These are phyloP conservation scores for Corythornis madagascariensis DNA, from an alignment of 2,113 vertebrate genomes.

Conservation along the genomic window DNA sequence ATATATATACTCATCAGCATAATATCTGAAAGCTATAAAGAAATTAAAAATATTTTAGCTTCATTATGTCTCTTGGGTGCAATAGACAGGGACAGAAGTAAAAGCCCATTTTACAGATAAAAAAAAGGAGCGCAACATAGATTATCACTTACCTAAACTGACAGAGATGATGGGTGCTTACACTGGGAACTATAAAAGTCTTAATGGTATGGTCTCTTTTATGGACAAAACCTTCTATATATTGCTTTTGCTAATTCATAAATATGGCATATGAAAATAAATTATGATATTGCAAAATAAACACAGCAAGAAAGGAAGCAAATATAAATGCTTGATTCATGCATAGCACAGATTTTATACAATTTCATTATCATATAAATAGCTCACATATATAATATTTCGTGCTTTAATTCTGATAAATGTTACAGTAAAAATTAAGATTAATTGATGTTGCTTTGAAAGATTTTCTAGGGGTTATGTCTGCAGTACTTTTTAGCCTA, in stretches of 20 bases:
- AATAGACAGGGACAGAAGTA: neutral
- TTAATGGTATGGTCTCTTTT: conserved; percentile 25
- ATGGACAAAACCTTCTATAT: conserved; percentile 30
- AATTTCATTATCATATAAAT: conserved; percentile 82
- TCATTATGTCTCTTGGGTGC: neutral
- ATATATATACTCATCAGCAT: neutral
- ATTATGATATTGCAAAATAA: conserved; percentile 69
- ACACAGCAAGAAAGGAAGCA: conserved; percentile 60
- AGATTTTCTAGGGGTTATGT: conserved; percentile 64
- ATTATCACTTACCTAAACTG: neutral
- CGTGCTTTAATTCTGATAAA: conserved; percentile 76
- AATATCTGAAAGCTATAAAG: neutral
- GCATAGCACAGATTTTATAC: conserved; percentile 67
- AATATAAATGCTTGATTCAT: conserved; percentile 71
- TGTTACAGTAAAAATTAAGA: conserved; percentile 78
- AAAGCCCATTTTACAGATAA: neutral
- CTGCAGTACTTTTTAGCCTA: conserved; percentile 61
- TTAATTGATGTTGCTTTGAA: conserved; percentile 72
- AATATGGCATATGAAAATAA: conserved; percentile 71
- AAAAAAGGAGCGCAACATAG: neutral
- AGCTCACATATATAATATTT: conserved; percentile 75
- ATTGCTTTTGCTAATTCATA: conserved; percentile 65
- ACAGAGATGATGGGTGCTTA: neutral
- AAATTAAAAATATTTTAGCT: neutral
- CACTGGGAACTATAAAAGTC: neutral